Evolutionary conservation across 2,888 invertebrate genomes (phyloP).

Genomic region (Crepidodera aurea): DNA sequence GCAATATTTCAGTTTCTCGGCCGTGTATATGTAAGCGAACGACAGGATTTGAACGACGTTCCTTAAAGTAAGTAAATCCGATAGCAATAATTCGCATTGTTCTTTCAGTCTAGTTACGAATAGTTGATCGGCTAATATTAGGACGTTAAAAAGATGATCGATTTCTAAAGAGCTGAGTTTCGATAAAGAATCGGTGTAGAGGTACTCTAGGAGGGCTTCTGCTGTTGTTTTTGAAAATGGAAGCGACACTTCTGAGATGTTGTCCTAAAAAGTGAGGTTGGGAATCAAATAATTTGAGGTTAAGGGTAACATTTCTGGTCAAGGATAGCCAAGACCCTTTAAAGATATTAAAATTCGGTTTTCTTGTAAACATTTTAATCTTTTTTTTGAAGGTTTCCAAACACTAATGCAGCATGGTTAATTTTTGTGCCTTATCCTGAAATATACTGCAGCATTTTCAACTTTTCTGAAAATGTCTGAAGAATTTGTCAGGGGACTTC

Average conservation of each 20-base stretch:
- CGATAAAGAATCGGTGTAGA: slow-evolving; percentile 76
- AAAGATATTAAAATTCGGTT: too few species aligned
- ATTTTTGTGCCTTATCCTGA: too few species aligned
- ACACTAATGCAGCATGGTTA: too few species aligned
- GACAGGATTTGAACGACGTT: slow-evolving; percentile 81
- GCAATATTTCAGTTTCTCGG: slow-evolving; percentile 72
- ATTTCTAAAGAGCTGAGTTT: slow-evolving; percentile 69
- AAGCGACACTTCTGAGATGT: slow-evolving; percentile 56
- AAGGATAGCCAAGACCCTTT: too few species aligned
- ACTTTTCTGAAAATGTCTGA: too few species aligned
- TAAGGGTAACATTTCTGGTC: too few species aligned
- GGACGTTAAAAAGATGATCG: slow-evolving; percentile 75
- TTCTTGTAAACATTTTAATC: too few species aligned
- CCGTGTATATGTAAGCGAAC: slow-evolving; percentile 80
- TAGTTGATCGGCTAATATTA: slow-evolving; percentile 83
- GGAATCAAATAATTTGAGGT: neutral
- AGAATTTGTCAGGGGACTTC: too few species aligned
- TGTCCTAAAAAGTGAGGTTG: slow-evolving; percentile 45
- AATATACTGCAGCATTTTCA: too few species aligned
- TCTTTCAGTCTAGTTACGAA: slow-evolving; percentile 76
- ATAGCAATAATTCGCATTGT: slow-evolving; percentile 72
- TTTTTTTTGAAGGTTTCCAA: too few species aligned
- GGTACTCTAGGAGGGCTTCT: slow-evolving; percentile 74
- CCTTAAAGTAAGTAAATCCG: slow-evolving; percentile 73
- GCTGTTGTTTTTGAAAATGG: slow-evolving; percentile 71